Conservation (phyloP, 2,888 invertebrate species). For the Eurytoma californica region DNA sequence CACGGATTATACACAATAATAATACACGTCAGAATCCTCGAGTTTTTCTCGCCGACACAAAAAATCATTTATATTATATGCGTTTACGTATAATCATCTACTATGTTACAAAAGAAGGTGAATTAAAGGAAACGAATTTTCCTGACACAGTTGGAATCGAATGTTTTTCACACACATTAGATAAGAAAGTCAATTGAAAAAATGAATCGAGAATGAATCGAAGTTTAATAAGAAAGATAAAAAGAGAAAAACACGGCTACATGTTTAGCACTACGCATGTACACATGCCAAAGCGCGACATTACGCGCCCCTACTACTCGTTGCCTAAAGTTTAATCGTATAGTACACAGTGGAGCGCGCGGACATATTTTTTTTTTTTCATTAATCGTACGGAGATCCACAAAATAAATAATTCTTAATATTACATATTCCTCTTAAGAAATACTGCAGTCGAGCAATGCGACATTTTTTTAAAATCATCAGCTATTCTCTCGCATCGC, state of each 20-base stretch:
- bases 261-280: constrained; percentile 58
- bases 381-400: constrained; percentile 68
- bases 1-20: constrained; percentile 64
- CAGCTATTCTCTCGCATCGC: constrained; percentile 49
- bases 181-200: constrained; percentile 62
- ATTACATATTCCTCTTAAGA: constrained; percentile 73
- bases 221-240: constrained; percentile 31
- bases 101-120: constrained; percentile 72
- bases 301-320: constrained; percentile 49
- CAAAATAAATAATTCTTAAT: constrained; percentile 75
- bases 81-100: constrained; percentile 59
- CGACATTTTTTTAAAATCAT: constrained; percentile 49
- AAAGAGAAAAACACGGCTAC: constrained; percentile 60
- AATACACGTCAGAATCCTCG: constrained; percentile 54
- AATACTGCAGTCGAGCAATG: constrained; percentile 68
- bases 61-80: constrained; percentile 57
- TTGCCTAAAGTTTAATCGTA: constrained; percentile 61
- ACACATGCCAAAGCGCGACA: constrained; percentile 45
- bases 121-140: constrained; percentile 24
- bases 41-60: constrained; percentile 54
- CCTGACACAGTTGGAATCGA: constrained; percentile 30
- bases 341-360: constrained; percentile 71
- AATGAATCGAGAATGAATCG: constrained; percentile 60
- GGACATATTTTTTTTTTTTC: constrained; percentile 58
- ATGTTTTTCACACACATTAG: constrained; percentile 56